Evolutionary conservation across 1,140 invertebrate species (phyloP).

Genomic region (Drosophila parvula): DNA sequence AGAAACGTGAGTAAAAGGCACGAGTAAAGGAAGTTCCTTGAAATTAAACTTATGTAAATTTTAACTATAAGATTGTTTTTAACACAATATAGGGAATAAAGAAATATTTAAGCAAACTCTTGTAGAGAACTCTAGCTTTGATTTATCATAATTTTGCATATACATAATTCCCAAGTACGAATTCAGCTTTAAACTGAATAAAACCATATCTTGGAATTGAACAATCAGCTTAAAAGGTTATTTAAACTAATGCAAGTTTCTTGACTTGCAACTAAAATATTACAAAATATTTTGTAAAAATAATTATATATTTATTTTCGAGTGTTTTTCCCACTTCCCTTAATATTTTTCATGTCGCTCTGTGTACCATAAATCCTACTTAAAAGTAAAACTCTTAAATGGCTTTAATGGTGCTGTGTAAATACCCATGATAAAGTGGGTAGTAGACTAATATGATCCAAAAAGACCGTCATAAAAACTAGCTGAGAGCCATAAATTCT

Average conservation of each 20-base stretch:
- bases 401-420: conserved; percentile 15
- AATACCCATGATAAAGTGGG: conserved; percentile 11
- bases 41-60: neutral
- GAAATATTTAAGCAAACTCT: too few species aligned
- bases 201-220: neutral
- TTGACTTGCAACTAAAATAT: too few species aligned
- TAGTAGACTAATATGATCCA: conserved; percentile 3
- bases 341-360: neutral
- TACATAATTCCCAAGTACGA: neutral
- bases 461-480: conserved; percentile 2
- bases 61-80: neutral
- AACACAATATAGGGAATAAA: too few species aligned
- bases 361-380: neutral
- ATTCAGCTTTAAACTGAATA: too few species aligned
- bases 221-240: too few species aligned
- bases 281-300: neutral
- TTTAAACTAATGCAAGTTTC: too few species aligned
- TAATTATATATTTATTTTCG: neutral
- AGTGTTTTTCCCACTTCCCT: neutral
- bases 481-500: conserved; percentile 4
- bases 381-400: conserved; percentile 8
- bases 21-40: too few species aligned
- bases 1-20: neutral
- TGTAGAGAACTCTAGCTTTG: too few species aligned
- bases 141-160: too few species aligned